These are phyloP conservation scores for Phengaris alcon DNA, from an alignment of 2,888 invertebrate genomes.

Conservation along the genomic window DNA sequence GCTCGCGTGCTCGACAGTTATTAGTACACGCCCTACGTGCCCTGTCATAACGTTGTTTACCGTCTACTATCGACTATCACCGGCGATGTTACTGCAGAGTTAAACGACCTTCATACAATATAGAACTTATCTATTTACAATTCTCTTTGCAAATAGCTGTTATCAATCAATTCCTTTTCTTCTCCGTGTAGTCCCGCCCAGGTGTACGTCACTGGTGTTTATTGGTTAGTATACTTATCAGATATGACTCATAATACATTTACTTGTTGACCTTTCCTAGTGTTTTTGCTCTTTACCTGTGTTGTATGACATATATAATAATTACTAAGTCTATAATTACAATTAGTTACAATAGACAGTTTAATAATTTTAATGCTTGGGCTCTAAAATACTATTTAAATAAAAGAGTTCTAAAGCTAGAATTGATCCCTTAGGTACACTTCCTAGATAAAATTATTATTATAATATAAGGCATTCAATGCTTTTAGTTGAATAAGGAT, in stretches of 20 bases:
- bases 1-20: conserved; percentile 72
- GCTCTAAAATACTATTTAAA: not conserved
- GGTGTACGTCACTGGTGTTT: not conserved
- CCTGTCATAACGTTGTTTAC: conserved; percentile 40
- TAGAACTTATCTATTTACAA: not conserved
- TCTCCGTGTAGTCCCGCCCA: not conserved
- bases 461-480: no score
- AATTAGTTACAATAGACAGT: not conserved
- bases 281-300: not conserved
- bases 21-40: conserved; percentile 61
- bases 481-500: no score
- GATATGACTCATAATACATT: conserved; percentile 21
- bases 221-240: not conserved
- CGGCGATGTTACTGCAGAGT: not conserved
- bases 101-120: not conserved
- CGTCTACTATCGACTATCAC: conserved; percentile 15
- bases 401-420: no score
- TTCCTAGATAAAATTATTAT: no score
- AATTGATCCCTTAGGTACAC: no score
- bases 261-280: conserved; percentile 9
- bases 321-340: not conserved
- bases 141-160: not conserved
- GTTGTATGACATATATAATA: not conserved
- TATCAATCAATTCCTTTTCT: not conserved
- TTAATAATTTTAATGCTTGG: not conserved